Evolutionary conservation across 2,888 invertebrate species (phyloP).

Genomic region (Drosophila greeni): DNA sequence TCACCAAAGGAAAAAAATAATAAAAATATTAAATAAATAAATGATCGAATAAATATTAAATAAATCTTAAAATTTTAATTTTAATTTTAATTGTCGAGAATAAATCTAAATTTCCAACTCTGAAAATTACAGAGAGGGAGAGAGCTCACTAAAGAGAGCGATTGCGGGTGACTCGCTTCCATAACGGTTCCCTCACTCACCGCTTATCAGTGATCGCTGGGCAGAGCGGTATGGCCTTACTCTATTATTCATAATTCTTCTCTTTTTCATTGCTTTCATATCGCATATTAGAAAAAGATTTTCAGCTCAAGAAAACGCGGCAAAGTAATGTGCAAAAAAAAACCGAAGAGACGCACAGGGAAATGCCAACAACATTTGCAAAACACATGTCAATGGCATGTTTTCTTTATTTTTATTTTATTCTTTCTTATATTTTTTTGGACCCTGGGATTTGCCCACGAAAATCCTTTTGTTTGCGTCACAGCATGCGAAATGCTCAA

Average conservation of each 20-base stretch:
- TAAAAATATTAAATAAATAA: no score
- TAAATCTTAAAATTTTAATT: no score
- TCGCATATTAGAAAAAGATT: slow-evolving; percentile 41
- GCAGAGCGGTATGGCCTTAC: slow-evolving; percentile 29
- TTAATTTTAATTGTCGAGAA: neutral
- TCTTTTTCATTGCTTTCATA: slow-evolving; percentile 19
- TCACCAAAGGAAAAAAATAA: no score
- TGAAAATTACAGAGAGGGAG: neutral
- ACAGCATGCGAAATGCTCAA: slow-evolving; percentile 33
- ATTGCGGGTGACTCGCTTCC: slow-evolving; percentile 47
- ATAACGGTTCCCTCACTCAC: slow-evolving; percentile 26
- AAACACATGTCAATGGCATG: slow-evolving; percentile 73
- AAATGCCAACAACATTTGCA: slow-evolving; percentile 67
- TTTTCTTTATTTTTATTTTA: slow-evolving; percentile 38
- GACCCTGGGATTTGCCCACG: slow-evolving; percentile 43
- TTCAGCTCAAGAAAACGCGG: slow-evolving; percentile 21
- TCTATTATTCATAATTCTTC: slow-evolving; percentile 40
- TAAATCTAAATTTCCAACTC: neutral
- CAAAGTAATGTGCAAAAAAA: slow-evolving; percentile 30
- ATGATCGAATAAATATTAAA: neutral
- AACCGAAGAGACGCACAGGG: slow-evolving; percentile 1
- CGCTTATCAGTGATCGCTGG: slow-evolving; percentile 55
- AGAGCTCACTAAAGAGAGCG: neutral
- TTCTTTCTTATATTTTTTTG: slow-evolving; percentile 5
- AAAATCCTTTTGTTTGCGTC: slow-evolving; percentile 48